Percentiles rank a stretch among this genome's conserved stretches.
Conservation (phyloP, 1,140 invertebrate genomes). For the Drosophila azteca region DNA sequence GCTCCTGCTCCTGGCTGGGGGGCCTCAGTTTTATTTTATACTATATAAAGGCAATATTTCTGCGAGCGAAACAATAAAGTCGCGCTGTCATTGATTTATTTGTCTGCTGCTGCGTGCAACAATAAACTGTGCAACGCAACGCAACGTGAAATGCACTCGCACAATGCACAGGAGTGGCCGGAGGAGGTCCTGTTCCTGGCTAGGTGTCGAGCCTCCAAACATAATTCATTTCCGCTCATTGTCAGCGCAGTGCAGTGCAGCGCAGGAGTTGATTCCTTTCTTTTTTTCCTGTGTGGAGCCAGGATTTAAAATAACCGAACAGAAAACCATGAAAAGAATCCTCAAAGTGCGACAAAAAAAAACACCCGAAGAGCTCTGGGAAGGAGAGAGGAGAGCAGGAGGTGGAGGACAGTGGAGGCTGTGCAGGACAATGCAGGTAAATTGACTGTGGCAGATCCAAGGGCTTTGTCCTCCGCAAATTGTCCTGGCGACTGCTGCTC, state of each 20-base stretch:
- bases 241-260: constrained; percentile 46
- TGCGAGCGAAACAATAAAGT: constrained; percentile 82
- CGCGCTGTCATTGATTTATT: constrained; percentile 82
- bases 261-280: constrained; percentile 5
- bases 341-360: constrained; percentile 71
- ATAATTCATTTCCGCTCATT: constrained; percentile 82
- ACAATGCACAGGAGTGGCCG: constrained; percentile 58
- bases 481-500: constrained; percentile 25
- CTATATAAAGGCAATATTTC: constrained; percentile 80
- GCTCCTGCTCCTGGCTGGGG: background rate
- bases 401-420: constrained; percentile 11
- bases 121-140: constrained; percentile 59
- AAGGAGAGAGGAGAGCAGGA: background rate
- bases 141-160: constrained; percentile 73
- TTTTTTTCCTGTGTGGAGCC: constrained; percentile 54
- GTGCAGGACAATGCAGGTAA: constrained; percentile 73
- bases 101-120: constrained; percentile 76
- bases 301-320: constrained; percentile 72
- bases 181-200: constrained; percentile 9
- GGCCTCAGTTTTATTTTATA: constrained; percentile 72
- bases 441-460: constrained; percentile 66
- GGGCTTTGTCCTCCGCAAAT: constrained; percentile 60
- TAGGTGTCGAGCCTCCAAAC: constrained; percentile 55
- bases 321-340: constrained; percentile 46
- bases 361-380: background rate